phyloP scores from a whole-genome alignment of 1,140 invertebrate genomes.

The Ips nitidus region DNA sequence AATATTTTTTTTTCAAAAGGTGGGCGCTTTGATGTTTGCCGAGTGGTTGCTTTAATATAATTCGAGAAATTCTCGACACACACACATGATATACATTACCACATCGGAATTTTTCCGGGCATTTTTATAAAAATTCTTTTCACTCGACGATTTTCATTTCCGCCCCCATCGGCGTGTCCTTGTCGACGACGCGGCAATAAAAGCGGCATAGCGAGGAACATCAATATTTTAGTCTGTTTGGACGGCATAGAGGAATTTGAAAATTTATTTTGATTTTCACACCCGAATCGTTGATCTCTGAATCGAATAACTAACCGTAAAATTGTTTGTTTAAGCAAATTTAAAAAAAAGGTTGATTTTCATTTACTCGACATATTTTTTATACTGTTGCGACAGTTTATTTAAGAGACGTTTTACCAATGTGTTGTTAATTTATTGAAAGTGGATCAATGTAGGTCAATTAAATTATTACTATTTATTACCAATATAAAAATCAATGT shows the following conservation, averaged over 20 bases:
- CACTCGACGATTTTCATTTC: constrained; percentile 10
- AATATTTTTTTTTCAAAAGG: too few relatives aligned
- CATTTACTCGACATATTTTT: too few relatives aligned
- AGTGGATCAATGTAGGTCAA: too few relatives aligned
- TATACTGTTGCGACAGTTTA: too few relatives aligned
- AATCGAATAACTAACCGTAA: too few relatives aligned
- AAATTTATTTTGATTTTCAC: constrained; percentile 7
- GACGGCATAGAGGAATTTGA: not conserved
- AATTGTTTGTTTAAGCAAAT: too few relatives aligned
- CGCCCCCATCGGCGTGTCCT: not conserved
- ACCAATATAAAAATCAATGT: too few relatives aligned
- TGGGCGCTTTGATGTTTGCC: not conserved
- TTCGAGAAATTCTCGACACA: not conserved
- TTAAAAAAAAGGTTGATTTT: too few relatives aligned
- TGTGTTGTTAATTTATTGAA: too few relatives aligned
- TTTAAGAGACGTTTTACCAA: too few relatives aligned
- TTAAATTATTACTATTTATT: too few relatives aligned
- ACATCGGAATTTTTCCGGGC: constrained; percentile 9
- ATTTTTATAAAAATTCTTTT: constrained; percentile 24
- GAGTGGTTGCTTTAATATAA: constrained; percentile 3
- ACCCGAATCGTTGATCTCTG: too few relatives aligned
- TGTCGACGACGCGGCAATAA: constrained; percentile 10
- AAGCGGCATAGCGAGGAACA: constrained; percentile 4
- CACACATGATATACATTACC: constrained; percentile 5
- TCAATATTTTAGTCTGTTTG: constrained; percentile 9